A percentile compares a stretch with the other conserved stretches of the same genome.
These are phyloP conservation scores for Trichechus manatus DNA, from an alignment of 2,113 vertebrate genomes.

Conservation along the genomic window DNA sequence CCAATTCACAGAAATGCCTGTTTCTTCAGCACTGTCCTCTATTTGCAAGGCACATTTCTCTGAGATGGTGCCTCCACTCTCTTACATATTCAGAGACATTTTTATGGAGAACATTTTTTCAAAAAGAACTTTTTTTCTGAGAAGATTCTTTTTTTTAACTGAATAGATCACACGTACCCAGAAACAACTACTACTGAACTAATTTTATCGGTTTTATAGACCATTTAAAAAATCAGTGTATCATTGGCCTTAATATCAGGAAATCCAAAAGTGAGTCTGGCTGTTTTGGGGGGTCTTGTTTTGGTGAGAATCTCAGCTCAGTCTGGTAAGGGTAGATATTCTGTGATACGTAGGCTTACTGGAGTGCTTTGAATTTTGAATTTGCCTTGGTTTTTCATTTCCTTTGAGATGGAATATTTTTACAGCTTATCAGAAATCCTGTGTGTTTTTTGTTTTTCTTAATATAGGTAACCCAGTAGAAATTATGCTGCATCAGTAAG, in stretches of 20 bases:
- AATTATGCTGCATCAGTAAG: neutral
- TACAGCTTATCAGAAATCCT: slow-evolving; percentile 49
- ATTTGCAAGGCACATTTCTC: neutral
- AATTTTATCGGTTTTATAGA: slow-evolving; percentile 44
- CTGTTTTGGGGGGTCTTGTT: neutral
- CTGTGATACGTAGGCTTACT: neutral
- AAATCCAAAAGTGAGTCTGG: neutral
- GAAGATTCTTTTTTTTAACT: neutral
- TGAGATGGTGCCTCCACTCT: neutral
- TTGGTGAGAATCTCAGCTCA: neutral
- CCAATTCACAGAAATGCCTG: slow-evolving; percentile 6
- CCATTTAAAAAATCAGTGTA: neutral
- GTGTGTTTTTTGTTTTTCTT: slow-evolving; percentile 33
- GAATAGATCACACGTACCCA: slow-evolving; percentile 13
- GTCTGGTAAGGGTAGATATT: too few relatives aligned
- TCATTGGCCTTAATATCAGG: neutral
- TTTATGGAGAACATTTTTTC: slow-evolving; percentile 46
- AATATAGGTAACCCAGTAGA: neutral
- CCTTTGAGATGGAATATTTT: neutral
- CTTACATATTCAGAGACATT: neutral
- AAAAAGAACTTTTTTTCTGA: slow-evolving; percentile 34
- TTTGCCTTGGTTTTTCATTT: slow-evolving; percentile 23
- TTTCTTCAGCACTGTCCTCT: neutral
- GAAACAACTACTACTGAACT: slow-evolving; percentile 40
- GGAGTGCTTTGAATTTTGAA: neutral